These are phyloP conservation scores for Sylvicola cinctus DNA, from an alignment of 2,888 invertebrate genomes.

Conservation along the genomic window DNA sequence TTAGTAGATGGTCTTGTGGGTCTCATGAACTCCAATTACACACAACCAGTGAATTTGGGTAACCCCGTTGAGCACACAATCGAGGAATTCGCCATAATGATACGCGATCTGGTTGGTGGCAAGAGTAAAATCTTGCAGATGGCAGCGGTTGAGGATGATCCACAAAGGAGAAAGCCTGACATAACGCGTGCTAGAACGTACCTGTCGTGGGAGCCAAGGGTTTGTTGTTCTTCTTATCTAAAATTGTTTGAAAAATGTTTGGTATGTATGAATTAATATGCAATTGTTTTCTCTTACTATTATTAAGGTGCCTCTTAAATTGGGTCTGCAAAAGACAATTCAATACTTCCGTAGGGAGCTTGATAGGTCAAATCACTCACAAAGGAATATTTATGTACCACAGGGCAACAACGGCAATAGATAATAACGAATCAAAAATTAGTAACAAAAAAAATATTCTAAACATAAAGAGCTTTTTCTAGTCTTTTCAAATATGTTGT, in stretches of 20 bases:
- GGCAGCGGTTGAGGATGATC: constrained; percentile 88
- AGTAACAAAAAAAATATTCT: too few species aligned
- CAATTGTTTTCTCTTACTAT: neutral
- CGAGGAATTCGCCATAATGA: constrained; percentile 72
- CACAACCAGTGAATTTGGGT: constrained; percentile 85
- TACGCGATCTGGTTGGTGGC: constrained; percentile 68
- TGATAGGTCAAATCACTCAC: constrained; percentile 34
- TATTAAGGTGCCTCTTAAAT: constrained; percentile 47
- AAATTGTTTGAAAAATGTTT: constrained; percentile 1
- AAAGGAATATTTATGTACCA: constrained; percentile 26
- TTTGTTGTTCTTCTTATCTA: constrained; percentile 17
- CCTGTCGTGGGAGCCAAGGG: constrained; percentile 84
- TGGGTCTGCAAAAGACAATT: constrained; percentile 79
- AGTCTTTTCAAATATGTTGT: too few species aligned
- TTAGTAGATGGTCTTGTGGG: constrained; percentile 83
- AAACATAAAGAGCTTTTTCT: too few species aligned
- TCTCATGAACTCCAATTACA: constrained; percentile 87
- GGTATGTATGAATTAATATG: too few species aligned
- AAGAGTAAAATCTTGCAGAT: constrained; percentile 64
- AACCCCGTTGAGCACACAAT: constrained; percentile 98
- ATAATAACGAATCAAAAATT: too few species aligned
- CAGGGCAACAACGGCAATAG: neutral
- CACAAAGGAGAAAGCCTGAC: constrained; percentile 82
- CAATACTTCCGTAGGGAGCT: constrained; percentile 86
- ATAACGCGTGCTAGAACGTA: constrained; percentile 70